These are phyloP conservation scores for Alectoris magna DNA, from an alignment of 2,797 vertebrate genomes.

Conservation along the genomic window DNA sequence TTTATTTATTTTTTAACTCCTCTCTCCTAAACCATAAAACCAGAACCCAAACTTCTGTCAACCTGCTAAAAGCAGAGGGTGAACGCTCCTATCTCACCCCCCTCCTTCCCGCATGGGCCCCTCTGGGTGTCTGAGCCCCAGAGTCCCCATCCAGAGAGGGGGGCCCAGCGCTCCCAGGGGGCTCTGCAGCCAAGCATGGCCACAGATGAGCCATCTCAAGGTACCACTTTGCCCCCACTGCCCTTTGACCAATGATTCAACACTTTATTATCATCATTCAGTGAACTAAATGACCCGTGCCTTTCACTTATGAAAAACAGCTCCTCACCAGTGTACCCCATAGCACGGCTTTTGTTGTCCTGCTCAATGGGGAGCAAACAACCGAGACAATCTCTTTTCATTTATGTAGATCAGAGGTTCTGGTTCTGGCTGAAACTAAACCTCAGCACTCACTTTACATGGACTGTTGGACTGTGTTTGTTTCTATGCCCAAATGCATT, in stretches of 20 bases:
- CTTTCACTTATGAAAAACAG: background rate
- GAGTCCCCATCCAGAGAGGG: no score
- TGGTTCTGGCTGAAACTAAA: background rate
- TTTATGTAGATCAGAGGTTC: background rate
- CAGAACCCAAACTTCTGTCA: background rate
- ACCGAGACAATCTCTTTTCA: background rate
- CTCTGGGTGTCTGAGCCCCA: no score
- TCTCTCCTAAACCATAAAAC: background rate
- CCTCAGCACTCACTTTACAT: background rate
- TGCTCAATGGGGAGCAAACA: background rate
- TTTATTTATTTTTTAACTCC: background rate
- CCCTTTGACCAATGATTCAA: background rate
- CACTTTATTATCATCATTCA: background rate
- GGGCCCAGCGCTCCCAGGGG: background rate
- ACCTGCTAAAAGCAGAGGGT: background rate
- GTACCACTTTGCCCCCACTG: background rate
- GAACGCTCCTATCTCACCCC: fast-evolving
- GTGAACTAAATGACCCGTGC: fast-evolving
- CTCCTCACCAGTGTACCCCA: no score
- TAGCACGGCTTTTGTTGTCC: background rate
- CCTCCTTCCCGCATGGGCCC: no score
- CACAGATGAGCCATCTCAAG: background rate
- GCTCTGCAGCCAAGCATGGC: background rate
- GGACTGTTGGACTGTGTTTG: background rate
- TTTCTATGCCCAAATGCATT: background rate